Conservation (phyloP, 2,888 invertebrate genomes). For the Tetranychus piercei region DNA sequence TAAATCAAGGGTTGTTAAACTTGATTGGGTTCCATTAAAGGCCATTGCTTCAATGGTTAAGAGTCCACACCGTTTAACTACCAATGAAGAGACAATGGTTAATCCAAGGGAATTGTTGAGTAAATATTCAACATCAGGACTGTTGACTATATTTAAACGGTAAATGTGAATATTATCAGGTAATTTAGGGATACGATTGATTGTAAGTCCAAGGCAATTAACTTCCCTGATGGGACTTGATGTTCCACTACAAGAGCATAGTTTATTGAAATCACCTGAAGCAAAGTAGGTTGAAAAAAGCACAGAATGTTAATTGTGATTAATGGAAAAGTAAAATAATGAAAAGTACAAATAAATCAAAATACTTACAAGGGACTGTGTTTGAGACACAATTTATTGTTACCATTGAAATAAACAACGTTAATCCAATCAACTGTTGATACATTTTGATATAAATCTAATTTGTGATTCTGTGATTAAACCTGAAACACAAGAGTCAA, state of each 20-base stretch:
- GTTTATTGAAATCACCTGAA: constrained; percentile 23
- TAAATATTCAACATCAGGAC: constrained; percentile 22
- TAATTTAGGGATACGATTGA: constrained; percentile 23
- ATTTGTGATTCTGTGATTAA: too few relatives aligned
- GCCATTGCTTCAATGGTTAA: constrained; percentile 1
- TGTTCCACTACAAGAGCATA: constrained; percentile 24
- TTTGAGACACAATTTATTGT: too few relatives aligned
- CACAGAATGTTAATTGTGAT: too few relatives aligned
- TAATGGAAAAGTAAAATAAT: too few relatives aligned
- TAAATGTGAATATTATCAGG: constrained; percentile 16
- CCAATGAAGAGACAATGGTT: constrained; percentile 15
- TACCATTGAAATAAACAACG: too few relatives aligned
- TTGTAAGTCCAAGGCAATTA: constrained; percentile 25
- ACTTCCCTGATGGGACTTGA: constrained; percentile 22
- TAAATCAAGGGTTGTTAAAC: constrained; percentile 20
- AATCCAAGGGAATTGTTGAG: constrained; percentile 17
- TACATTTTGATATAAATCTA: too few relatives aligned
- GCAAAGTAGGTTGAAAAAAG: too few relatives aligned
- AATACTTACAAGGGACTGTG: too few relatives aligned
- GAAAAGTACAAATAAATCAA: too few relatives aligned
- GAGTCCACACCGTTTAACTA: constrained; percentile 14
- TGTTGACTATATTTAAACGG: constrained; percentile 18
- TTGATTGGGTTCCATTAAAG: constrained; percentile 13
- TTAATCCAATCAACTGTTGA: too few relatives aligned
- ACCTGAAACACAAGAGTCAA: too few relatives aligned